These are phyloP conservation scores for Drosophila ogumai DNA, from an alignment of 1,140 invertebrate genomes.

Conservation along the genomic window DNA sequence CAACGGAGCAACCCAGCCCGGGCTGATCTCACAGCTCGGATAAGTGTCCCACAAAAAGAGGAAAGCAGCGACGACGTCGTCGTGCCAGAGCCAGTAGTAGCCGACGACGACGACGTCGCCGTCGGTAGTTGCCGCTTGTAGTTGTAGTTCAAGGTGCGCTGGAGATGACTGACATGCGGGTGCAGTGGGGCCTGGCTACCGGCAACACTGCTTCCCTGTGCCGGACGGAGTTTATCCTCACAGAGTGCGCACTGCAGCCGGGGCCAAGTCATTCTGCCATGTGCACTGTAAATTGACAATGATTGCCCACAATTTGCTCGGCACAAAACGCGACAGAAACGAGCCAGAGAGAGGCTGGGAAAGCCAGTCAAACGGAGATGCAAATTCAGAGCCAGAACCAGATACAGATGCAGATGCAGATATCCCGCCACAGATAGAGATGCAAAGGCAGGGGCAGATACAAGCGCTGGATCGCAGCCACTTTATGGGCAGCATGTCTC, in stretches of 20 bases:
- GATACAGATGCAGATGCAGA: slow-evolving; percentile 44
- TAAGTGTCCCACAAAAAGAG: slow-evolving; percentile 47
- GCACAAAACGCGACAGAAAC: slow-evolving; percentile 49
- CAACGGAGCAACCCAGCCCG: slow-evolving; percentile 27
- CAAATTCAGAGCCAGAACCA: slow-evolving; percentile 35
- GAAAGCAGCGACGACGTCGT: slow-evolving; percentile 5
- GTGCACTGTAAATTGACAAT: slow-evolving; percentile 81
- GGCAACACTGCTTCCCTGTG: neutral
- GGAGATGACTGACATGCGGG: slow-evolving; percentile 37
- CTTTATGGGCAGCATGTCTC: slow-evolving; percentile 40
- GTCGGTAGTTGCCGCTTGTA: slow-evolving; percentile 36
- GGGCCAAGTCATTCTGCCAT: slow-evolving; percentile 59
- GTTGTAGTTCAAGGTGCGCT: slow-evolving; percentile 73
- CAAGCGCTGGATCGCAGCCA: slow-evolving; percentile 34
- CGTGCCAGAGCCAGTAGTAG: slow-evolving; percentile 21
- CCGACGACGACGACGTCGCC: slow-evolving; percentile 17
- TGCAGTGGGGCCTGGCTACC: slow-evolving; percentile 30
- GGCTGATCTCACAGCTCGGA: slow-evolving; percentile 67
- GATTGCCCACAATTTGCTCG: slow-evolving; percentile 80
- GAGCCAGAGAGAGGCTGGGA: slow-evolving; percentile 20
- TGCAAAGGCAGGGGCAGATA: slow-evolving; percentile 39
- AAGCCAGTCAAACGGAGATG: slow-evolving; percentile 30
- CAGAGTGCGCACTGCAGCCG: slow-evolving; percentile 44
- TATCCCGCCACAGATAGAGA: slow-evolving; percentile 29
- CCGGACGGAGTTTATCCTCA: slow-evolving; percentile 7